Percentiles rank a stretch among this genome's conserved stretches.
Conservation (phyloP, 2,113 vertebrate genomes). For the Blennius ocellaris region DNA sequence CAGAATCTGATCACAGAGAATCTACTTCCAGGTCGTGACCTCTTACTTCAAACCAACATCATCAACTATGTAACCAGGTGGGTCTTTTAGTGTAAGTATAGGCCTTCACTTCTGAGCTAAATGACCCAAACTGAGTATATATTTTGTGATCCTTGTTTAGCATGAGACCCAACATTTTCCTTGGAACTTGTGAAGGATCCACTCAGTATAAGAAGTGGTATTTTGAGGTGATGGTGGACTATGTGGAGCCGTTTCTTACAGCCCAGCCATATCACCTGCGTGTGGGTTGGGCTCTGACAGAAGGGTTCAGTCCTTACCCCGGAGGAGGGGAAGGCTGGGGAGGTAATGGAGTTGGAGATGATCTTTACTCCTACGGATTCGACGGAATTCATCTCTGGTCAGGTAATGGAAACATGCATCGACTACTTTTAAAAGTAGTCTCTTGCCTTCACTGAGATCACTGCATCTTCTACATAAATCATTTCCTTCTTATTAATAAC, state of each 20-base stretch:
- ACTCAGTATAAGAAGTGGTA: slow-evolving; percentile 95
- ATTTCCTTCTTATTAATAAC: no score
- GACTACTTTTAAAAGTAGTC: not conserved
- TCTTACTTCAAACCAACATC: slow-evolving; percentile 91
- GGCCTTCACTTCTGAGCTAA: not conserved
- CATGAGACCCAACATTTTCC: slow-evolving; percentile 94
- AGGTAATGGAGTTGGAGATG: slow-evolving; percentile 91
- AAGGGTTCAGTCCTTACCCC: slow-evolving; percentile 93
- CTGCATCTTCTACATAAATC: not conserved
- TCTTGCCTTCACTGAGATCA: not conserved
- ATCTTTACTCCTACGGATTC: slow-evolving; percentile 92
- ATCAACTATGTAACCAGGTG: slow-evolving; percentile 94
- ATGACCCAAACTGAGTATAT: not conserved
- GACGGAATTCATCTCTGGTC: slow-evolving; percentile 93
- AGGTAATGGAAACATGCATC: slow-evolving; percentile 76
- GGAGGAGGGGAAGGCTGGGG: slow-evolving; percentile 95
- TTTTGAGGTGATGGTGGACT: slow-evolving; percentile 92
- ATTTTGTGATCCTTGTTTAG: slow-evolving; percentile 70
- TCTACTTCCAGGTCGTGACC: slow-evolving; percentile 91
- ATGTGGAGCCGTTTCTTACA: slow-evolving; percentile 88
- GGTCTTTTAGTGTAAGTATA: not conserved
- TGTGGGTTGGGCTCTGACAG: slow-evolving; percentile 92
- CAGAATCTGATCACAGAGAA: slow-evolving; percentile 97
- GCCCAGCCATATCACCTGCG: slow-evolving; percentile 88
- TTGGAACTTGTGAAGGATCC: slow-evolving; percentile 91